phyloP scores from a whole-genome alignment of 2,888 invertebrate species.

The Thyatira batis region DNA sequence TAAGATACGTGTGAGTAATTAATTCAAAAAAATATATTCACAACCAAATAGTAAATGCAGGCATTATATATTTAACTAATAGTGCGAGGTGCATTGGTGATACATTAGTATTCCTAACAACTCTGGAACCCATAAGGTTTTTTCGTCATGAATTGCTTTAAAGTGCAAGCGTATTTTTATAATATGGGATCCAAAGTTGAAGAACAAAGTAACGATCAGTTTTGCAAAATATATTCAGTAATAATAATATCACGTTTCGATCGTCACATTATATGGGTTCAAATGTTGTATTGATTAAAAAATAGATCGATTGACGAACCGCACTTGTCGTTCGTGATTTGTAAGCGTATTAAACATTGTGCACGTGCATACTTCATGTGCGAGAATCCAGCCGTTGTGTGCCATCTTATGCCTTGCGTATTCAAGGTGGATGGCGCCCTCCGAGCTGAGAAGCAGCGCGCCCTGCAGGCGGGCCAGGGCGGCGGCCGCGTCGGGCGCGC shows the following conservation, averaged over 20 bases:
- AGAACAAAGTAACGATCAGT: background rate
- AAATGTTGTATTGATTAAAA: background rate
- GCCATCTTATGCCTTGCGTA: conserved; percentile 99
- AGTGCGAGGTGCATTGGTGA: conserved; percentile 73
- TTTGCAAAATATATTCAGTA: background rate
- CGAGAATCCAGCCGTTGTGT: conserved; percentile 83
- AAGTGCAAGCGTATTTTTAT: background rate
- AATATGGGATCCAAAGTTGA: background rate
- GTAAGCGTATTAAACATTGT: conserved; percentile 31
- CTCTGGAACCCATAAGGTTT: conserved; percentile 38
- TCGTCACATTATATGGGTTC: background rate
- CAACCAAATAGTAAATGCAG: conserved; percentile 27
- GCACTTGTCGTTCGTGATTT: background rate
- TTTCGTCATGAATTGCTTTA: background rate
- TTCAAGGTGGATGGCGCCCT: conserved; percentile 99
- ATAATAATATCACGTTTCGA: background rate
- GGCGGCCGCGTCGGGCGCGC: conserved; percentile 94
- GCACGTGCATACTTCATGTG: conserved; percentile 81
- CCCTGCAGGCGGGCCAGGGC: conserved; percentile 98
- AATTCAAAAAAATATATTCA: conserved; percentile 13
- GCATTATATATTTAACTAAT: conserved; percentile 38
- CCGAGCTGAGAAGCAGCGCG: conserved; percentile 96
- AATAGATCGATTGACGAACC: background rate
- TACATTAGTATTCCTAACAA: conserved; percentile 35
- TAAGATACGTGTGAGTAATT: conserved; percentile 15